A percentile compares a stretch with the other conserved stretches of the same genome.
Evolutionary conservation across 2,797 vertebrate genomes (phyloP).

Genomic region (Acanthornis magna): DNA sequence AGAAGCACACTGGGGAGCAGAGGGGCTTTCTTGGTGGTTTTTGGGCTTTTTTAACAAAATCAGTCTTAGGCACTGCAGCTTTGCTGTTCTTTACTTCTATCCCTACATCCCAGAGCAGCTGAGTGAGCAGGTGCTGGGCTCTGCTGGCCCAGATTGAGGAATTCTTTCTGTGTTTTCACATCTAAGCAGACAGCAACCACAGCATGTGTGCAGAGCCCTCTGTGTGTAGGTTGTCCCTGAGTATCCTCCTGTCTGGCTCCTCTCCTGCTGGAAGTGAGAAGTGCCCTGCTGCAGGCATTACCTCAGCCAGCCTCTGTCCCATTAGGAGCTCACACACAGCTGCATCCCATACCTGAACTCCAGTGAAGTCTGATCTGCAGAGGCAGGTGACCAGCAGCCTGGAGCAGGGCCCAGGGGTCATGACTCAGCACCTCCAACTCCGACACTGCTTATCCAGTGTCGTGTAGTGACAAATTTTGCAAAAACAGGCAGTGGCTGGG

Average conservation of each 20-base stretch:
- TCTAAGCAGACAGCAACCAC: not conserved
- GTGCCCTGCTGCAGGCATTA: not conserved
- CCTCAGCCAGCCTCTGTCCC: not conserved
- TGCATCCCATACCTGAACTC: not conserved
- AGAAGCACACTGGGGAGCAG: not conserved
- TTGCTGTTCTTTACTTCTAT: not conserved
- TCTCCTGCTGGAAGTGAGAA: not conserved
- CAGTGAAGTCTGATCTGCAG: not conserved
- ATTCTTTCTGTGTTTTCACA: not conserved
- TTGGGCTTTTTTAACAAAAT: not conserved
- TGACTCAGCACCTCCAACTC: too few species aligned
- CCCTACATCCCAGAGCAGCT: not conserved
- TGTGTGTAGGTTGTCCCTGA: not conserved
- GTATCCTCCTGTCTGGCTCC: not conserved
- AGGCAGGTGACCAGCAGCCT: not conserved
- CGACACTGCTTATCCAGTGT: not conserved
- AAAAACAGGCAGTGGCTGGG: not conserved
- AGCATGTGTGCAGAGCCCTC: not conserved
- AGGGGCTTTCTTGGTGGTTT: fast-evolving
- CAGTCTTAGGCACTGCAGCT: not conserved
- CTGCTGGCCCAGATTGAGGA: fast-evolving
- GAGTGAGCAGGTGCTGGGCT: not conserved
- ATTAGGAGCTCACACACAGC: not conserved
- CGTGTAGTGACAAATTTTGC: not conserved
- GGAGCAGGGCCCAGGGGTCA: not conserved